Evolutionary conservation across 2,888 invertebrate species (phyloP), one percentile per base, ranked within the genome.

Genomic region (Lasioglossum vierecki): DNA sequence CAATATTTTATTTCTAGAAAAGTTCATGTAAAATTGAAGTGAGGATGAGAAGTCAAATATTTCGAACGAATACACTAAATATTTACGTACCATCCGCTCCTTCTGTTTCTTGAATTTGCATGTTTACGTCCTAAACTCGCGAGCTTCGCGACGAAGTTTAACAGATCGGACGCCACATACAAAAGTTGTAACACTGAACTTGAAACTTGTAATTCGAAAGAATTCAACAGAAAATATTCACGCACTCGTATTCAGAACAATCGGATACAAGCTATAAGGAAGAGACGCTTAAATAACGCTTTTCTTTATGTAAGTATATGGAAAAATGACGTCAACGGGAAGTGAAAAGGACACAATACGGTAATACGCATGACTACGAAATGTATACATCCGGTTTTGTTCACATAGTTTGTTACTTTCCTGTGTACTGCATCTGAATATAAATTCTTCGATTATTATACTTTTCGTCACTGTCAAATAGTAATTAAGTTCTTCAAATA

Each of bases 71-170:
- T 15, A 11, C 4, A 57, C 80, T 41, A 30, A 5, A 44, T 11
- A 13, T 90, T 89, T 88, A 84, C 87, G 35, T 85, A 92, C 93
- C 93, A 81, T 93, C 93, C 63, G 88, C 91, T 84, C 91, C 93
- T 76, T 93, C 94, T 60, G 80, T 81, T 76, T 93, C 93, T 88
- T 93, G 93, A 68, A 86, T 87, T 88, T 93, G 91, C 93, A 93
- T 93, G 79, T 88, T 92, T 86, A 75, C 78, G 74, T 70, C 75
- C 73, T 57, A 75, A 76, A 76, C 78, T 81, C 77, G 74, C 78
- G 63, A 83, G 79, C 75, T 66, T 82, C 82, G 79, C 80, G 79
- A 80, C 15, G 71, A 66, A 73, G 63, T 75, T 87, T 79, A 83
- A 63, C 57, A 66, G 41, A 81, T 74, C 63, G 46, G 49, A 46